Conservation (phyloP, 37 sponge, comb jelly and placozoan genomes). For the Oopsacas minuta region DNA sequence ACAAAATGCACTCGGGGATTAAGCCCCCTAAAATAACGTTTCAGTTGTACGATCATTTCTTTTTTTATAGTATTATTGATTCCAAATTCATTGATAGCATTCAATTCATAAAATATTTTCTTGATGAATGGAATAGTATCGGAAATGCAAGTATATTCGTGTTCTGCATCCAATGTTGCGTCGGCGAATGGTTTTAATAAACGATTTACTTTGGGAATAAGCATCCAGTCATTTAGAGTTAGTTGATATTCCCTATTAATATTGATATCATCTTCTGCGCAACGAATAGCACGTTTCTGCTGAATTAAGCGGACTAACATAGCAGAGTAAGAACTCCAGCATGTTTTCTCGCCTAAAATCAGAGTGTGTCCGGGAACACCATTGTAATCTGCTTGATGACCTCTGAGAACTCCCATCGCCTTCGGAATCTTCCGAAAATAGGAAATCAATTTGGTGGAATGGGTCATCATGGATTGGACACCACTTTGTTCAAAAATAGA, state of each 20-base stretch:
- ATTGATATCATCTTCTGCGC: conserved; percentile 12
- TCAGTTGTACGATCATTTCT: conserved; percentile 1
- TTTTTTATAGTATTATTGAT: not conserved
- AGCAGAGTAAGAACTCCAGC: not conserved
- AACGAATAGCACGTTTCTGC: conserved; percentile 17
- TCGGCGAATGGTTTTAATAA: conserved; percentile 13
- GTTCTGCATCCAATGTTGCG: conserved; percentile 18
- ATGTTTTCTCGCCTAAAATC: not conserved
- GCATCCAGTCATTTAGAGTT: conserved; percentile 14
- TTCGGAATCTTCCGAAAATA: conserved; percentile 15
- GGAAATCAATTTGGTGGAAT: conserved; percentile 1
- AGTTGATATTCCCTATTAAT: not conserved
- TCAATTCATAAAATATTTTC: conserved; percentile 8
- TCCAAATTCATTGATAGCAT: not conserved
- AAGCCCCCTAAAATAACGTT: not conserved
- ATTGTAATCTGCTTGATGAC: not conserved
- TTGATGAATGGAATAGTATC: not conserved
- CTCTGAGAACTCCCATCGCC: conserved; percentile 14
- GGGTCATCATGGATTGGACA: not conserved
- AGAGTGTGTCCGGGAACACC: not conserved
- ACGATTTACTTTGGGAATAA: not conserved
- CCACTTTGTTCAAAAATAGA: conserved; percentile 20
- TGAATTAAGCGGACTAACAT: not conserved
- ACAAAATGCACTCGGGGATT: conserved; percentile 15
- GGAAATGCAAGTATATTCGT: conserved; percentile 11